Evolutionary conservation across 1,140 invertebrate species (phyloP), one percentile per base, ranked within the genome.

Genomic region (Leptopilina clavipes): DNA sequence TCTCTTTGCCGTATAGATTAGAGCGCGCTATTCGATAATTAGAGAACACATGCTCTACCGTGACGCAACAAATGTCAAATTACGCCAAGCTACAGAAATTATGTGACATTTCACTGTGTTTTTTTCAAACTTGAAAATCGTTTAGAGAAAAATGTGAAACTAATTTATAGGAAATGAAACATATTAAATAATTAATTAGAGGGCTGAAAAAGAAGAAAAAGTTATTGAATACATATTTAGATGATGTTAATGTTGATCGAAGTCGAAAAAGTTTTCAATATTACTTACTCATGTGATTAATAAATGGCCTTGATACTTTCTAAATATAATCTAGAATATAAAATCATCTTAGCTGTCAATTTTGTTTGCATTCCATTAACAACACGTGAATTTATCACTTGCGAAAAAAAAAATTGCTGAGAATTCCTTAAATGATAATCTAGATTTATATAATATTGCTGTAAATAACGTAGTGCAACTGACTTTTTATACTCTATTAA

Each of bases 11-110:
- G 5, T 3, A 1, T 1, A 65, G 12, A 65, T 65, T 65, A 65
- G 25, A 65, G 59, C 56, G 22, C 22, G 56, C 59, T 65, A 31
- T 14, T 65, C 22, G 59, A 65, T 65, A 65, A 37, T 65, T 65
- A 65, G 59, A 65, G 59, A 65, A 31, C 59, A 65, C 22, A 65
- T 65, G 59, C 59, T 65, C 25, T 31, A 65, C 22, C 7, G 14
- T 65, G 56, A 59, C 19, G 56, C 56, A 59, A 59, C 19, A 18
- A 22, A 59, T 22, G 54, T 59, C 19, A 18, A 59, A 59, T 22
- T 19, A 59, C 54, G 18, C 6, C 48, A 2, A n/a, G 8, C 19
- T 12, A 59, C 9, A 11, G 52, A 19, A 56, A 19, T 14, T 65
- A 11, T 65, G 10, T 31, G 0, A 12, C 7, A 65, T 37, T 22